These are phyloP conservation scores for Pseudomyrmex cubaensis DNA, from an alignment of 1,140 invertebrate genomes.

Conservation along the genomic window DNA sequence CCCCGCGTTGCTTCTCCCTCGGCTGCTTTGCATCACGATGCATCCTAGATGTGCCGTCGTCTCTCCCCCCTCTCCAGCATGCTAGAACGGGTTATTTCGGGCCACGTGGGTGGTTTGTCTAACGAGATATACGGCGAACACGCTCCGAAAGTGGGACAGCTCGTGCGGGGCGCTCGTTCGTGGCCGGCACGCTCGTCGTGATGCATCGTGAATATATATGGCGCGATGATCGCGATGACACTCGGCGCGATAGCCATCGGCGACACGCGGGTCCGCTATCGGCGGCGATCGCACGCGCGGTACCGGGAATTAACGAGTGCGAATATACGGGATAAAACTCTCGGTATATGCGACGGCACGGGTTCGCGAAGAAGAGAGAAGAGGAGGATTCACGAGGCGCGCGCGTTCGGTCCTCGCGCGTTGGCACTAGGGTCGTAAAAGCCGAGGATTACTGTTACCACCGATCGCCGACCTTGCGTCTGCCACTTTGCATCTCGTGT, in stretches of 20 bases:
- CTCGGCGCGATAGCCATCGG: slow-evolving; percentile 59
- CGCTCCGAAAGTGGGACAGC: slow-evolving; percentile 70
- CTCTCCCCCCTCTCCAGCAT: background rate
- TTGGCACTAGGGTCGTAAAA: slow-evolving; percentile 47
- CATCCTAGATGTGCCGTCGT: slow-evolving; percentile 6
- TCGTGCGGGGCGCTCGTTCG: slow-evolving; percentile 42
- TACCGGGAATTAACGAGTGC: slow-evolving; percentile 50
- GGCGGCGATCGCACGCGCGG: slow-evolving; percentile 39
- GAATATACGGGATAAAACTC: slow-evolving; percentile 13
- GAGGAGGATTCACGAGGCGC: slow-evolving; percentile 19
- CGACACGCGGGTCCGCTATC: slow-evolving; percentile 25
- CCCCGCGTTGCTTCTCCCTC: background rate
- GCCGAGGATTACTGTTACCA: slow-evolving; percentile 72
- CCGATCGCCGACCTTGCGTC: slow-evolving; percentile 66
- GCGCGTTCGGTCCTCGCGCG: slow-evolving; percentile 61
- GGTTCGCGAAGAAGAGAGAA: slow-evolving; percentile 46
- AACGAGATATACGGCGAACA: slow-evolving; percentile 70
- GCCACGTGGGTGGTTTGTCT: slow-evolving; percentile 70
- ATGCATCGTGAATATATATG: slow-evolving; percentile 51
- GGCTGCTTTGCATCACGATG: slow-evolving; percentile 37
- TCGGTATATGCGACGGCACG: slow-evolving; percentile 10
- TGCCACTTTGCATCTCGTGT: slow-evolving; percentile 63
- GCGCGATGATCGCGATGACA: slow-evolving; percentile 59
- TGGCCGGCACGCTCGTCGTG: slow-evolving; percentile 41
- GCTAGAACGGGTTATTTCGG: slow-evolving; percentile 68